A percentile compares a stretch with the other conserved stretches of the same genome.
Evolutionary conservation across 2,113 vertebrate genomes (phyloP).

Genomic region (Grus americana): DNA sequence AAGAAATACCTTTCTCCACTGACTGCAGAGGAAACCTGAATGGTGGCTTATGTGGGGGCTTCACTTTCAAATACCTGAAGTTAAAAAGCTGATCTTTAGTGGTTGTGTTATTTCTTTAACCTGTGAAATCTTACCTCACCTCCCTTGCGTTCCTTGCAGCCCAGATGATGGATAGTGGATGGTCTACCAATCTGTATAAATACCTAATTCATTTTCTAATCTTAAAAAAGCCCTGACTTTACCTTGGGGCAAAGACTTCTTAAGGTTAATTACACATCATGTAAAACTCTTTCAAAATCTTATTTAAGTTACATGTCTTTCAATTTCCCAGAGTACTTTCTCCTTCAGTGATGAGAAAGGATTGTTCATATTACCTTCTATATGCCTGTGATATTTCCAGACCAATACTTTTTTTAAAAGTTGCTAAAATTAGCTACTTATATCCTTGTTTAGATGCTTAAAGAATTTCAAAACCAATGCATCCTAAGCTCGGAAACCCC

Average conservation of each 20-base stretch:
- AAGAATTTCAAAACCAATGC: not conserved
- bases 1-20: not conserved
- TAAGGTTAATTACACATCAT: slow-evolving; percentile 63
- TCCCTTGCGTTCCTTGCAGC: not conserved
- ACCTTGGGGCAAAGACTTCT: slow-evolving; percentile 58
- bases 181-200: slow-evolving; percentile 14
- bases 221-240: slow-evolving; percentile 39
- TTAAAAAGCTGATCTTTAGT: not conserved
- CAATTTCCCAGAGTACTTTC: slow-evolving; percentile 17
- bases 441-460: not conserved
- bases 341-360: not conserved
- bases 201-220: slow-evolving; percentile 51
- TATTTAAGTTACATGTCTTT: slow-evolving; percentile 53
- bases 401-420: not conserved
- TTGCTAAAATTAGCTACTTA: not conserved
- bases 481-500: not conserved
- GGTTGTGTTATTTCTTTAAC: not conserved
- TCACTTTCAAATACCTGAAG: not conserved
- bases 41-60: not conserved
- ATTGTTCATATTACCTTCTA: not conserved
- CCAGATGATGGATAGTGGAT: slow-evolving; percentile 16
- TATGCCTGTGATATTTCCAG: not conserved
- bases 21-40: not conserved
- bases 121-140: not conserved
- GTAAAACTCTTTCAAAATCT: slow-evolving; percentile 47